These are phyloP conservation scores for Gymnoscelis rufifasciata DNA, from an alignment of 2,888 invertebrate genomes.

Conservation along the genomic window DNA sequence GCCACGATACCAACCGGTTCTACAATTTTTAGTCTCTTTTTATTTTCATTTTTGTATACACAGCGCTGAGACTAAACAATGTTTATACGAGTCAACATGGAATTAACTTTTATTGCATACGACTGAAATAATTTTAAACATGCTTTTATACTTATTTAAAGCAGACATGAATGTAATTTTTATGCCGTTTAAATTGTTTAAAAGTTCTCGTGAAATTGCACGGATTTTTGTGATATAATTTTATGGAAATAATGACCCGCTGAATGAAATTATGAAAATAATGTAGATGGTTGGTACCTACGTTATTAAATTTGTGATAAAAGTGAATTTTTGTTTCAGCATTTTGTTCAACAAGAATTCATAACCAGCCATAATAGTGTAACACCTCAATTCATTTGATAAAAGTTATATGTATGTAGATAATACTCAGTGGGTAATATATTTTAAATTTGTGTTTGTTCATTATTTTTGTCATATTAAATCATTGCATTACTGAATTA, in stretches of 20 bases:
- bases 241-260: too few relatives aligned
- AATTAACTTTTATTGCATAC: conserved; percentile 72
- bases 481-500: too few relatives aligned
- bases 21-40: conserved; percentile 77
- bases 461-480: too few relatives aligned
- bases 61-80: conserved; percentile 76
- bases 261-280: neutral
- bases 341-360: too few relatives aligned
- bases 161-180: conserved; percentile 19
- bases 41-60: conserved; percentile 79
- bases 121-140: conserved; percentile 50
- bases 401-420: too few relatives aligned
- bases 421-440: too few relatives aligned
- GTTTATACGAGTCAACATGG: conserved; percentile 72
- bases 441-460: too few relatives aligned
- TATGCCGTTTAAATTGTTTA: conserved; percentile 19
- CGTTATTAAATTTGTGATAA: too few relatives aligned
- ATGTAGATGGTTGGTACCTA: too few relatives aligned
- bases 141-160: conserved; percentile 32
- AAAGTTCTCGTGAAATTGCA: conserved; percentile 9
- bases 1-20: conserved; percentile 75
- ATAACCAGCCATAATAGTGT: too few relatives aligned
- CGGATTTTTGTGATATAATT: neutral
- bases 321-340: too few relatives aligned
- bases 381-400: too few relatives aligned